Percentiles rank a stretch among this genome's conserved stretches.
Conservation (phyloP, 2,113 vertebrate genomes). For the Glaucidium brasilianum region DNA sequence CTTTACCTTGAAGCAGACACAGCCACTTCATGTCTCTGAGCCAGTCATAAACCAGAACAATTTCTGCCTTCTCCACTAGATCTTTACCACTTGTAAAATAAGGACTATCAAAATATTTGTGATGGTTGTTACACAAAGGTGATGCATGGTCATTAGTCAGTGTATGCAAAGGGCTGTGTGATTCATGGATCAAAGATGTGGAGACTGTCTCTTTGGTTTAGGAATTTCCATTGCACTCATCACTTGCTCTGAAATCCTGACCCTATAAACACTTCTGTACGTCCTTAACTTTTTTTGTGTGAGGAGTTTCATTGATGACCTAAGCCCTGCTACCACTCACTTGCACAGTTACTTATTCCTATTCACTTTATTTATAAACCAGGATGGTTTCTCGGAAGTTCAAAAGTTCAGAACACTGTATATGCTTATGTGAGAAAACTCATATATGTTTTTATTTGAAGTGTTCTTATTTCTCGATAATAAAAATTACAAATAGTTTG, state of each 20-base stretch:
- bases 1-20: neutral
- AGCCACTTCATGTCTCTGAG: rapidly evolving
- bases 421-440: neutral
- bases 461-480: neutral
- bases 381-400: neutral
- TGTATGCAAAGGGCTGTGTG: neutral
- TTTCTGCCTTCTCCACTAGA: neutral
- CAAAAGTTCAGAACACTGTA: neutral
- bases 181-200: neutral
- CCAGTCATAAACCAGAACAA: neutral
- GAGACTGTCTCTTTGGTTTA: neutral
- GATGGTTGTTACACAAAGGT: neutral
- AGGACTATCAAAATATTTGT: neutral
- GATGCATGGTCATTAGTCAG: neutral
- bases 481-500: neutral
- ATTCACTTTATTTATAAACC: neutral
- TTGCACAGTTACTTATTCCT: neutral
- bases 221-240: neutral
- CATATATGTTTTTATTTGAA: neutral
- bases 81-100: neutral
- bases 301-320: neutral
- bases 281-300: neutral
- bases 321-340: neutral
- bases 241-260: neutral
- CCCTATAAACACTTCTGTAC: neutral